Conservation (phyloP, 2,797 vertebrate genomes). For the Tachyglossus aculeatus region DNA sequence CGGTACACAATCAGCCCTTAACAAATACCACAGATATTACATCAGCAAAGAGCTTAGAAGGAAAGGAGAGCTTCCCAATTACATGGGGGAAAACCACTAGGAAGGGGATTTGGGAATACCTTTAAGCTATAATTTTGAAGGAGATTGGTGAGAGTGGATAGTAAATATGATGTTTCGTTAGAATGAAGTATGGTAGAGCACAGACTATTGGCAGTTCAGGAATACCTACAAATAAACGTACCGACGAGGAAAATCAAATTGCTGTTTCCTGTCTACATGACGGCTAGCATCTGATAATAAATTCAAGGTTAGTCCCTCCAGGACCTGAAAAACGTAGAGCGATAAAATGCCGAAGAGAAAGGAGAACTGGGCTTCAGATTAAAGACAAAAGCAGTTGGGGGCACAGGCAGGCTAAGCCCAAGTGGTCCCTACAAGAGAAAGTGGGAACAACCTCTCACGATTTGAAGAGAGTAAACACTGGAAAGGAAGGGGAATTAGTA, state of each 20-base stretch:
- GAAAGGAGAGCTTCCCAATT: too few relatives aligned
- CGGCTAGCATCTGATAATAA: constrained; percentile 49
- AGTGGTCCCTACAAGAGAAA: constrained; percentile 23
- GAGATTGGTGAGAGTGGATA: not conserved
- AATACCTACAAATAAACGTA: constrained; percentile 42
- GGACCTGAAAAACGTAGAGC: constrained; percentile 51
- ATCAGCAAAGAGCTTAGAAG: too few relatives aligned
- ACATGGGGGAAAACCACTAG: too few relatives aligned
- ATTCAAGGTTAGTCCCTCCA: constrained; percentile 55
- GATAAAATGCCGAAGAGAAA: constrained; percentile 37
- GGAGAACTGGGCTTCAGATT: constrained; percentile 22
- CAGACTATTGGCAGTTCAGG: constrained; percentile 2
- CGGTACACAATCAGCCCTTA: too few relatives aligned
- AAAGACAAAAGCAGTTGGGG: constrained; percentile 13
- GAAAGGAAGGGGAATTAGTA: not conserved
- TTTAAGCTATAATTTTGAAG: constrained; percentile 3
- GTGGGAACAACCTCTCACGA: not conserved
- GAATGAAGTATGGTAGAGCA: not conserved
- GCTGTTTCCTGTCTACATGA: constrained; percentile 13
- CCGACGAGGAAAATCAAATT: constrained; percentile 42
- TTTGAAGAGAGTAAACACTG: constrained; percentile 1
- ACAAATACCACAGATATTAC: too few relatives aligned
- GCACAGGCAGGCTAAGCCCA: not conserved
- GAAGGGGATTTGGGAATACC: too few relatives aligned
- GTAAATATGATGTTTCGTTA: not conserved